Conservation (phyloP, 2,888 invertebrate species). For the Quadriops clusia region DNA sequence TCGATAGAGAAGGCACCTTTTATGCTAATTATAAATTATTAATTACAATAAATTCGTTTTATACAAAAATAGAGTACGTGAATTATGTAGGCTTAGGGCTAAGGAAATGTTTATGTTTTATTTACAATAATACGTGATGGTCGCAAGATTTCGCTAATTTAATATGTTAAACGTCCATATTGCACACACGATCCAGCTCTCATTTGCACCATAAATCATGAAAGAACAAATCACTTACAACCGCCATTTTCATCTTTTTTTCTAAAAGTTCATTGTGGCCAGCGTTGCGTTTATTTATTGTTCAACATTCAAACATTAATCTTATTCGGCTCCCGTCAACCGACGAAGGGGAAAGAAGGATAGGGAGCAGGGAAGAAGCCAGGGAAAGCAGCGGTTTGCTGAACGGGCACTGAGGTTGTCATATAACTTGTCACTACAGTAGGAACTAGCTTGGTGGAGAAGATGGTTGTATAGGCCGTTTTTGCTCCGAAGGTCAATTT, state of each 20-base stretch:
- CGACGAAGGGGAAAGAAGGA: conserved; percentile 64
- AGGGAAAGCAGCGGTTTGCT: conserved; percentile 56
- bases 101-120: too few species aligned
- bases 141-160: too few species aligned
- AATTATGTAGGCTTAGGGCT: too few species aligned
- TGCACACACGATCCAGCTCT: conserved; percentile 14
- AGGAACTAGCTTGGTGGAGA: conserved; percentile 71
- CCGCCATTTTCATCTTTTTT: conserved; percentile 14
- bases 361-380: conserved; percentile 69
- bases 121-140: too few species aligned
- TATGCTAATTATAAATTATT: too few species aligned
- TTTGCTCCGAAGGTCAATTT: conserved; percentile 86
- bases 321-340: conserved; percentile 38
- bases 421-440: conserved; percentile 74
- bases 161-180: conserved; percentile 16
- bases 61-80: too few species aligned
- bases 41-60: too few species aligned
- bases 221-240: conserved; percentile 17
- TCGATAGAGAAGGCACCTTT: too few species aligned
- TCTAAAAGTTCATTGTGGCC: conserved; percentile 13
- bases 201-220: conserved; percentile 12
- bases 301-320: conserved; percentile 18
- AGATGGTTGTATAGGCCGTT: conserved; percentile 77
- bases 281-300: conserved; percentile 15
- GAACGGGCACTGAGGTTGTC: conserved; percentile 66